These are phyloP conservation scores for Cerastoderma edule DNA, from an alignment of 2,888 invertebrate genomes.

Conservation along the genomic window DNA sequence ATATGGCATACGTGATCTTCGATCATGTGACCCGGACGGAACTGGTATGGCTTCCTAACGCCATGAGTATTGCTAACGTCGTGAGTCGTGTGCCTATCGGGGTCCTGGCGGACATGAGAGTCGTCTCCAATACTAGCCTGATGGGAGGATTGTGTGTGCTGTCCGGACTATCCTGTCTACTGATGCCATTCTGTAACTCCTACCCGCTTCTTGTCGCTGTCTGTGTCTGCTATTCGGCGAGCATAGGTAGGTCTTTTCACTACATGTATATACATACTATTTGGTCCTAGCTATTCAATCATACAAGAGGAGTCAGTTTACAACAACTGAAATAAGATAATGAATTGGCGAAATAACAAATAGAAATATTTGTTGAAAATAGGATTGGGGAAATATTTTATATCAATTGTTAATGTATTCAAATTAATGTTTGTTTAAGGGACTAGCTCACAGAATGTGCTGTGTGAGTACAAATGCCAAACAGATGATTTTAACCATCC, in stretches of 20 bases:
- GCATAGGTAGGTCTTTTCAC: slow-evolving; percentile 26
- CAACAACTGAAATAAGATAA: too few relatives aligned
- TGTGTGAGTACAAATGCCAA: too few relatives aligned
- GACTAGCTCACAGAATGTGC: too few relatives aligned
- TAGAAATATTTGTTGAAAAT: too few relatives aligned
- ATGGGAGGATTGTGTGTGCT: slow-evolving; percentile 27
- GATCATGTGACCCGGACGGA: slow-evolving; percentile 17
- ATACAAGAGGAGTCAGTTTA: too few relatives aligned
- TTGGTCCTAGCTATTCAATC: too few relatives aligned
- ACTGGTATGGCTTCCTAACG: slow-evolving; percentile 89
- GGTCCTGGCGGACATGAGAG: slow-evolving; percentile 82
- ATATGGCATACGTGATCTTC: slow-evolving; percentile 85
- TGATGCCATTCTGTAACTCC: slow-evolving; percentile 34
- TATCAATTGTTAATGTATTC: too few relatives aligned
- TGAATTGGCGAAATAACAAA: too few relatives aligned
- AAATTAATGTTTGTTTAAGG: too few relatives aligned
- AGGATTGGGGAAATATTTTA: too few relatives aligned
- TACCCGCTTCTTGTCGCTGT: slow-evolving; percentile 27
- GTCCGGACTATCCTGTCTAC: slow-evolving; percentile 16
- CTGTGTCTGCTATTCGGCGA: slow-evolving; percentile 24
- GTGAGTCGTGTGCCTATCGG: slow-evolving; percentile 90
- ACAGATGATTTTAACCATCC: too few relatives aligned
- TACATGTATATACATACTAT: too few relatives aligned
- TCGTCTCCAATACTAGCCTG: slow-evolving; percentile 88
- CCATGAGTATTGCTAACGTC: slow-evolving; percentile 96